Evolutionary conservation across 2,888 invertebrate species (phyloP).

Genomic region (Eretmocerus hayati): DNA sequence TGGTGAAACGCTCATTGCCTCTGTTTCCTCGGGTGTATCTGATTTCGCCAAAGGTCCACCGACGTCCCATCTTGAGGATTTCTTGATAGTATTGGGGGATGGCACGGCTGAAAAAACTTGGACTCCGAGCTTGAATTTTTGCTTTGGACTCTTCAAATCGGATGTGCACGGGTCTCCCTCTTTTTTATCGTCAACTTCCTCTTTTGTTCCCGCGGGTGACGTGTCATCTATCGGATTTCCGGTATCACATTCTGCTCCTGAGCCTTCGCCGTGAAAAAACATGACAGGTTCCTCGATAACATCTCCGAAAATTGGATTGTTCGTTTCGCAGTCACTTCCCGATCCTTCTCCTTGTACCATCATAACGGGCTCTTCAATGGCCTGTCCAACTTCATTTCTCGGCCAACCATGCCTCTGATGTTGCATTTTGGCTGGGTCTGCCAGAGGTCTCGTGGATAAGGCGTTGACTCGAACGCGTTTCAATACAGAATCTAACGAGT

Average conservation of each 20-base stretch:
- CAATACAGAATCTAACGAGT: slow-evolving; percentile 29
- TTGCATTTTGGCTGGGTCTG: slow-evolving; percentile 27
- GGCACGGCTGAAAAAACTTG: slow-evolving; percentile 38
- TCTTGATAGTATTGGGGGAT: slow-evolving; percentile 30
- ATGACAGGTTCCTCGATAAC: slow-evolving; percentile 66
- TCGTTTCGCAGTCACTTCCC: slow-evolving; percentile 59
- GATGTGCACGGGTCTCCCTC: slow-evolving; percentile 8
- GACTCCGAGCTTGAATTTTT: slow-evolving; percentile 42
- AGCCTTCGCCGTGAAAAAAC: slow-evolving; percentile 66
- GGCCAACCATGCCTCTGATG: slow-evolving; percentile 33
- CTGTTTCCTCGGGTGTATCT: slow-evolving; percentile 22
- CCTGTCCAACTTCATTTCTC: slow-evolving; percentile 53
- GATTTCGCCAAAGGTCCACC: slow-evolving; percentile 39
- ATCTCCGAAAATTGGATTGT: slow-evolving; percentile 53
- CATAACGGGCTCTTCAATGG: slow-evolving; percentile 68
- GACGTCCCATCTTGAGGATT: slow-evolving; percentile 49
- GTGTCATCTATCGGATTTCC: slow-evolving; percentile 54
- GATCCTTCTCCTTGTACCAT: slow-evolving; percentile 63
- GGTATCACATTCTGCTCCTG: slow-evolving; percentile 64
- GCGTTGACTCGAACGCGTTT: slow-evolving; percentile 39
- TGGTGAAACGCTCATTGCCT: slow-evolving; percentile 21
- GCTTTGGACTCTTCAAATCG: slow-evolving; percentile 22
- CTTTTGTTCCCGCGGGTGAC: slow-evolving; percentile 1
- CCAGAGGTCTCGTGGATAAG: slow-evolving; percentile 32
- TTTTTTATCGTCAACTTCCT: slow-evolving; percentile 1